Percentiles rank a stretch among this genome's conserved stretches.
These are phyloP conservation scores for Eumaeus atala DNA, from an alignment of 1,140 invertebrate species.

Conservation along the genomic window DNA sequence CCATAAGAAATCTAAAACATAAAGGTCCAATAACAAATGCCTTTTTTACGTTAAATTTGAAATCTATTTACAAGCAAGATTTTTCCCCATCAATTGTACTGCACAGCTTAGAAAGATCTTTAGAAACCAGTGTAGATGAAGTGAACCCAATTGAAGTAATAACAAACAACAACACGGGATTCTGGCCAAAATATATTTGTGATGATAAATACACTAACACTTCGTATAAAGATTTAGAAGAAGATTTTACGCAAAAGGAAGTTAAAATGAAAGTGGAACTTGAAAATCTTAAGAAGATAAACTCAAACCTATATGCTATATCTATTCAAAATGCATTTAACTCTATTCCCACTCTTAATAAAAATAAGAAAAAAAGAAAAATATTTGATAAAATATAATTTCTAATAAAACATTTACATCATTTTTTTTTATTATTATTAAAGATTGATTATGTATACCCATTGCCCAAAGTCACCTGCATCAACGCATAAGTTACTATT, in stretches of 20 bases:
- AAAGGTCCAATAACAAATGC: conserved; percentile 84
- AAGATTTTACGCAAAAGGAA: conserved; percentile 35
- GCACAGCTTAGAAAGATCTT: conserved; percentile 51
- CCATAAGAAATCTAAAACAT: conserved; percentile 80
- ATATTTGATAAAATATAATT: conserved; percentile 23
- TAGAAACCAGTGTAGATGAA: conserved; percentile 51
- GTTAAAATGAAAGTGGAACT: conserved; percentile 40
- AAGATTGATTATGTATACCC: too few species aligned
- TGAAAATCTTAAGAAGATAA: conserved; percentile 48
- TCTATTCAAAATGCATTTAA: conserved; percentile 46
- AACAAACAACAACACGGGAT: conserved; percentile 44
- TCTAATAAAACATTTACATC: too few species aligned
- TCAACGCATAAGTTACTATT: too few species aligned
- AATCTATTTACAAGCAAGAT: conserved; percentile 53
- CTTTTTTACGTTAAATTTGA: conserved; percentile 67
- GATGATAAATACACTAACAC: conserved; percentile 18
- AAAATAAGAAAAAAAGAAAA: conserved; percentile 42
- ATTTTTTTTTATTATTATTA: too few species aligned
- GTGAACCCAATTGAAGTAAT: conserved; percentile 49
- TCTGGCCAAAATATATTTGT: conserved; percentile 39
- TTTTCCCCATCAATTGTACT: conserved; percentile 49
- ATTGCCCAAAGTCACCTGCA: too few species aligned
- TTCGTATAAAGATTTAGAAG: conserved; percentile 30
- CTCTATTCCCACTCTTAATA: conserved; percentile 25
- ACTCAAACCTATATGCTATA: conserved; percentile 50